These are phyloP conservation scores for Engystomops pustulosus DNA, from an alignment of 2,113 vertebrate species.

Conservation along the genomic window DNA sequence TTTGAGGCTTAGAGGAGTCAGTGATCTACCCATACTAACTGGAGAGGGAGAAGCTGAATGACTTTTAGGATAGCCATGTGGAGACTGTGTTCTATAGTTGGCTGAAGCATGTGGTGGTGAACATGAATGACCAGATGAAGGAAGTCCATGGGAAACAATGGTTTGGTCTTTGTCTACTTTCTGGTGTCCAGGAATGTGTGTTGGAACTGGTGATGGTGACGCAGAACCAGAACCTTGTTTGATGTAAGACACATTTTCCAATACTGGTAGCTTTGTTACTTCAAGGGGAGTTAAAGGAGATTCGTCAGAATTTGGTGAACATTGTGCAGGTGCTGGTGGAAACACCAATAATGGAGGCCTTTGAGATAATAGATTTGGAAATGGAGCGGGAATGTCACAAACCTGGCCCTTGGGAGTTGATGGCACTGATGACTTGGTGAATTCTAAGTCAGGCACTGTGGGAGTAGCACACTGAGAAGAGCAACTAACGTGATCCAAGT, in stretches of 20 bases:
- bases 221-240: constrained; percentile 82
- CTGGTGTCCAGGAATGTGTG: constrained; percentile 79
- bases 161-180: constrained; percentile 84
- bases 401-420: constrained; percentile 83
- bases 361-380: constrained; percentile 92
- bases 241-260: constrained; percentile 85
- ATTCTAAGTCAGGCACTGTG: constrained; percentile 89
- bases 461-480: constrained; percentile 92
- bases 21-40: constrained; percentile 88
- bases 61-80: constrained; percentile 89
- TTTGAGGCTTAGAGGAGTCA: constrained; percentile 92
- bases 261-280: constrained; percentile 85
- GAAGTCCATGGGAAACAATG: constrained; percentile 75
- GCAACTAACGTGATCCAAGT: constrained; percentile 83
- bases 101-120: constrained; percentile 90
- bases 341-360: constrained; percentile 92
- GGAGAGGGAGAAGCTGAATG: constrained; percentile 94
- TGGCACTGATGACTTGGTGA: constrained; percentile 78
- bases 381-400: constrained; percentile 92
- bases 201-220: constrained; percentile 80
- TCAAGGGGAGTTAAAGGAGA: constrained; percentile 94
- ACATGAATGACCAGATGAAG: constrained; percentile 82
- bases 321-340: constrained; percentile 89
- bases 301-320: constrained; percentile 95
- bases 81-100: constrained; percentile 84